Conservation (phyloP, 2,888 invertebrate genomes). For the Ophion slaviceki region DNA sequence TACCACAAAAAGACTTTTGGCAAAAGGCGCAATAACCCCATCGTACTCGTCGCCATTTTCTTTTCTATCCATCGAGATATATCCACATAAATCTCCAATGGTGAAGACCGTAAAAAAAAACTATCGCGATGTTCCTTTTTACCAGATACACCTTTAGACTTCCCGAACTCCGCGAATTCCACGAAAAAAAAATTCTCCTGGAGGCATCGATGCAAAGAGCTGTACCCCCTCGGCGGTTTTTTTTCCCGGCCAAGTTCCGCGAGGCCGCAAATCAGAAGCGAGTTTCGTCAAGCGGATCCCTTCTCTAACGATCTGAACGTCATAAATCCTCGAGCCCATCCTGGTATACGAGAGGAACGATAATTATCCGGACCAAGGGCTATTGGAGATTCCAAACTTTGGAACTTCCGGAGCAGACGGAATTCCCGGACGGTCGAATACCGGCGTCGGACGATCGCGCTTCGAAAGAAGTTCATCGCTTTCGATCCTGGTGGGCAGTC, state of each 20-base stretch:
- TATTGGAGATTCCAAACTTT: constrained; percentile 25
- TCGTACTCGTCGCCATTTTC: too few species aligned
- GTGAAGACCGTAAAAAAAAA: too few species aligned
- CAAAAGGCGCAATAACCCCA: too few species aligned
- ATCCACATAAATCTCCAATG: too few species aligned
- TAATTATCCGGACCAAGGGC: not conserved
- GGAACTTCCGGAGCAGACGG: constrained; percentile 61
- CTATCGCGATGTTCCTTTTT: too few species aligned
- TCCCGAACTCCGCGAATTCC: too few species aligned
- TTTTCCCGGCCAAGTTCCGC: not conserved
- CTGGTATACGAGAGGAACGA: constrained; percentile 4
- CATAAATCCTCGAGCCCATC: not conserved
- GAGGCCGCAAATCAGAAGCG: not conserved
- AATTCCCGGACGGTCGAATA: constrained; percentile 59
- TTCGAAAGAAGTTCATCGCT: constrained; percentile 25
- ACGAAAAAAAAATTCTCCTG: too few species aligned
- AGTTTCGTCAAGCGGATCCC: not conserved
- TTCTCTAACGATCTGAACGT: not conserved
- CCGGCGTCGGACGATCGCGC: constrained; percentile 24
- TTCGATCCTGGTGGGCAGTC: constrained; percentile 19
- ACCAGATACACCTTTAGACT: too few species aligned
- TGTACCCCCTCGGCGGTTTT: not conserved
- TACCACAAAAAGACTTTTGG: too few species aligned
- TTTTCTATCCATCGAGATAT: too few species aligned
- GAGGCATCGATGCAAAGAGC: not conserved